These are phyloP conservation scores for Huso huso DNA, from an alignment of 2,797 vertebrate species.

Conservation along the genomic window DNA sequence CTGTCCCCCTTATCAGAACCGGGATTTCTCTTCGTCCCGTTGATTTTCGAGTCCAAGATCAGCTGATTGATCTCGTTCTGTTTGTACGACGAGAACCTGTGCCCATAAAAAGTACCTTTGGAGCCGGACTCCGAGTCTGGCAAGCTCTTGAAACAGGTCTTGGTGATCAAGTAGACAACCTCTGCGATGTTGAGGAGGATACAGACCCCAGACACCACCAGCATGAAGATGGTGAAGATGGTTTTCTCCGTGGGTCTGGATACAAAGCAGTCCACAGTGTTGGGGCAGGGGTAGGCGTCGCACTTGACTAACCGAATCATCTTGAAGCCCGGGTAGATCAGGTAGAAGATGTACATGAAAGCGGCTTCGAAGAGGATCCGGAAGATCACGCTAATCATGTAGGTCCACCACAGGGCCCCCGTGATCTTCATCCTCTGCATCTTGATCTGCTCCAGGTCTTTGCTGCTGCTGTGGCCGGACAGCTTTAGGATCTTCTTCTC, in stretches of 20 bases:
- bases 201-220: slow-evolving; percentile 81
- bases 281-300: slow-evolving; percentile 90
- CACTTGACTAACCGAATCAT: slow-evolving; percentile 97
- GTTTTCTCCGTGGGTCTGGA: slow-evolving; percentile 96
- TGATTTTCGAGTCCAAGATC: slow-evolving; percentile 52
- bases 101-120: slow-evolving; percentile 63
- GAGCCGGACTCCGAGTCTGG: slow-evolving; percentile 62
- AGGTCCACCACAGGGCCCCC: slow-evolving; percentile 90
- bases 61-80: slow-evolving; percentile 85
- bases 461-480: slow-evolving; percentile 67
- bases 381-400: slow-evolving; percentile 85
- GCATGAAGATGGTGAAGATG: slow-evolving; percentile 93
- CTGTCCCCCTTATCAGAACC: slow-evolving; percentile 55
- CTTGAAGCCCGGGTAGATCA: slow-evolving; percentile 92
- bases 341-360: slow-evolving; percentile 94
- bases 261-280: slow-evolving; percentile 94
- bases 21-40: neutral
- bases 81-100: slow-evolving; percentile 72
- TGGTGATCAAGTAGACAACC: slow-evolving; percentile 75
- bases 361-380: slow-evolving; percentile 80
- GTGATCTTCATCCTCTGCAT: slow-evolving; percentile 87
- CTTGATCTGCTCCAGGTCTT: slow-evolving; percentile 87
- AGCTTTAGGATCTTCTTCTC: slow-evolving; percentile 83
- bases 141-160: slow-evolving; percentile 71
- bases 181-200: slow-evolving; percentile 91